Base-by-base conservation (phyloP, 2,113 vertebrate species). In the Argyrosomus japonicus region DNA sequence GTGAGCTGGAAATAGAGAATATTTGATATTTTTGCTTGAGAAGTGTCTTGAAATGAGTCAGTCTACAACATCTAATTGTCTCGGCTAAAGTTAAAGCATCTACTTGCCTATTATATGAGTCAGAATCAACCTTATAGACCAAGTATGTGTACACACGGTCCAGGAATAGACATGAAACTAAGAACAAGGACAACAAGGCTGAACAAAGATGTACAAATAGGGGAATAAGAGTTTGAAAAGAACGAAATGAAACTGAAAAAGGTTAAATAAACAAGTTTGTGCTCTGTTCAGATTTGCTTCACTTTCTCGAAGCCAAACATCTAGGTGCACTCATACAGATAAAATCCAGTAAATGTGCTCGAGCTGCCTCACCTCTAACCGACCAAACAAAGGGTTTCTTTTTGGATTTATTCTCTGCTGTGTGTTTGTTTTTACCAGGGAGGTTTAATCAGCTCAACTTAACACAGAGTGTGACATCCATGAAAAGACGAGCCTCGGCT, bases 361-460 rank as follows among this genome's bases (percentile, higher is more conserved):
- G 10, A 8, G 15, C 53, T 48, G 50, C 54, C 40, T 21, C 19
- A 23, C 36, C 21, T 53, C 48, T 21, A n/a, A 23, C 5, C 6
- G 18, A 60, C 71, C 61, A 61, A 56, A 78, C 74, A 77, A 53
- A 72, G 6, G 36, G 29, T 32, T 32, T 32, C 15, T 54, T 54
- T 61, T 53, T 70, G 67, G 77, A 72, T 79, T 69, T 63, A 48
- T 74, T 76, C 67, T 63, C 40, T 40, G 13, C 45, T 50, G 25
- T 7, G 40, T 19, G 48, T 29, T 69, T 56, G 21, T 80, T 51
- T 45, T 53, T 43, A 72, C 25, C 8, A 29, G 40, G 65, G 51
- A 18, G 64, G 51, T 27, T 87, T 77, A 50, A 36, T 23, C 68
- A 71, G 48, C 61, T 53, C 47, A 62, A 51, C 47, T 68, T 32